These are phyloP conservation scores for Eupeodes latifasciatus DNA, from an alignment of 2,888 invertebrate genomes.

Conservation along the genomic window DNA sequence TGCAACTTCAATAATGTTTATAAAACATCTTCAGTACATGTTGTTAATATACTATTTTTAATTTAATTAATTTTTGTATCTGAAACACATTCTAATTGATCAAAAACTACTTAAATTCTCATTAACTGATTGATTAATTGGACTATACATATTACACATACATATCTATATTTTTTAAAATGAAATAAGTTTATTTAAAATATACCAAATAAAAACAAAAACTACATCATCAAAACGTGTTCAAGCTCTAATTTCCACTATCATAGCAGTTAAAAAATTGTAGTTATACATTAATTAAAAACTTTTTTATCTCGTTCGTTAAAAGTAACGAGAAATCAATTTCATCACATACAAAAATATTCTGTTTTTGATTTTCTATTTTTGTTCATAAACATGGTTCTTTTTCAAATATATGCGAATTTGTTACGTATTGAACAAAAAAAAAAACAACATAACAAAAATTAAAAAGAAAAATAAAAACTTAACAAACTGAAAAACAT, in stretches of 20 bases:
- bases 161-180: not conserved
- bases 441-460: not conserved
- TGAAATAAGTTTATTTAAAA: not conserved
- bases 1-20: too few species aligned
- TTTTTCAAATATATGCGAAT: not conserved
- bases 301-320: not conserved
- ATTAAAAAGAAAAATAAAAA: not conserved
- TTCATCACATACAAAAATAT: not conserved
- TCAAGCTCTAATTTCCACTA: constrained; percentile 4
- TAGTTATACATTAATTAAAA: constrained; percentile 17
- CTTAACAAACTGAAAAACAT: not conserved
- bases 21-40: too few species aligned
- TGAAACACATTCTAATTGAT: too few species aligned
- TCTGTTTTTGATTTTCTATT: not conserved
- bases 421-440: not conserved
- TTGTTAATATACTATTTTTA: too few species aligned
- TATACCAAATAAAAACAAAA: not conserved
- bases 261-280: not conserved
- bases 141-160: too few species aligned
- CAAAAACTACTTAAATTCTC: too few species aligned
- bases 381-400: not conserved
- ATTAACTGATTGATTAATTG: too few species aligned
- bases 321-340: not conserved
- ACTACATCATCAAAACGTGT: constrained; percentile 7
- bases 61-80: too few species aligned